Percentiles rank a stretch among this genome's conserved stretches.
phyloP scores from a whole-genome alignment of 2,797 vertebrate species.

The Halcyon chelicuti region DNA sequence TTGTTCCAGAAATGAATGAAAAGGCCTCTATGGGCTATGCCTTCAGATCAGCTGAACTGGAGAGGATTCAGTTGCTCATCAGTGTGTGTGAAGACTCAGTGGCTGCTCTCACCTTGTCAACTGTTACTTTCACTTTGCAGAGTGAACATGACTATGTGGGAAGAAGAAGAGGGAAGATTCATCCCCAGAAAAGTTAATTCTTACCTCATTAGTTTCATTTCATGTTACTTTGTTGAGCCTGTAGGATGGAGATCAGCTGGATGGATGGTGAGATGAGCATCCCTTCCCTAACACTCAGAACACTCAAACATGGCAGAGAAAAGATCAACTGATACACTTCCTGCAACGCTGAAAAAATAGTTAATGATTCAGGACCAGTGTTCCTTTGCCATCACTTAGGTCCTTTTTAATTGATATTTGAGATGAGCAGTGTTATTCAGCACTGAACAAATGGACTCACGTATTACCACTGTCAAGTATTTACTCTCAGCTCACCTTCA shows the following conservation, averaged over 20 bases:
- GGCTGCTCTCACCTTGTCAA: neutral
- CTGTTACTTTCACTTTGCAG: neutral
- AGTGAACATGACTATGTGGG: accelerated
- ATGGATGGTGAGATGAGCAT: neutral
- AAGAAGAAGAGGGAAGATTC: neutral
- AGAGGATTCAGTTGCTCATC: neutral
- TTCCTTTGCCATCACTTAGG: neutral
- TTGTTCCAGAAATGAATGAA: neutral
- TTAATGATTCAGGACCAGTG: neutral
- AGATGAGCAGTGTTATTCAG: slow-evolving; percentile 1
- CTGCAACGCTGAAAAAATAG: neutral
- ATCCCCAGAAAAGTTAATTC: neutral
- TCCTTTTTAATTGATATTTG: slow-evolving; percentile 39
- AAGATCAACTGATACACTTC: neutral
- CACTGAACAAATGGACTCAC: neutral
- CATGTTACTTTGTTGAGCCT: accelerated
- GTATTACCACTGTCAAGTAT: slow-evolving; percentile 32
- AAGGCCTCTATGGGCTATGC: neutral
- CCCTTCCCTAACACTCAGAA: neutral
- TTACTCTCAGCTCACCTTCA: slow-evolving; percentile 56
- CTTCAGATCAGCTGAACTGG: neutral
- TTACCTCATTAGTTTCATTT: neutral
- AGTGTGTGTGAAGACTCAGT: neutral
- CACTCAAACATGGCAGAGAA: neutral
- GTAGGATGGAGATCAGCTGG: neutral